A percentile compares a stretch with the other conserved stretches of the same genome.
phyloP scores from a whole-genome alignment of 2,888 invertebrate genomes.

The Salpingus planirostris region DNA sequence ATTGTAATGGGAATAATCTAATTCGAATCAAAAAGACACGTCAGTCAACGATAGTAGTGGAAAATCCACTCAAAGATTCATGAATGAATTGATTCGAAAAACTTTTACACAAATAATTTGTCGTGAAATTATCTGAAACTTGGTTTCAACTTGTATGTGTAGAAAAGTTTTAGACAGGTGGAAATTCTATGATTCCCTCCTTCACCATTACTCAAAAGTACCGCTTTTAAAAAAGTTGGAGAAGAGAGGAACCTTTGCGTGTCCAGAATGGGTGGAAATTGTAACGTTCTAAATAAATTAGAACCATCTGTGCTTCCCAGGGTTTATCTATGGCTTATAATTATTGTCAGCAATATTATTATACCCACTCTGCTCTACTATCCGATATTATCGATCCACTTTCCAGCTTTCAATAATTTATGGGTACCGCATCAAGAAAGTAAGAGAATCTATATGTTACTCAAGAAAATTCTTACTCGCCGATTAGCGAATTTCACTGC shows the following conservation, averaged over 20 bases:
- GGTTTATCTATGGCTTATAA: constrained; percentile 5
- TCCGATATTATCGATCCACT: background rate
- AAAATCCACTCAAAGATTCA: too few relatives aligned
- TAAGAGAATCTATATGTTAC: background rate
- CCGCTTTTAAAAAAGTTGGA: too few relatives aligned
- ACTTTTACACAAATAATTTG: too few relatives aligned
- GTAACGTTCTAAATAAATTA: constrained; percentile 14
- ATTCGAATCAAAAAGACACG: too few relatives aligned
- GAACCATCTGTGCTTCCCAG: constrained; percentile 22
- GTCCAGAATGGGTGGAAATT: constrained; percentile 6
- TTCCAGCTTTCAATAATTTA: background rate
- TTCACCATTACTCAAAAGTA: too few relatives aligned
- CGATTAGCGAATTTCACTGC: constrained; percentile 60
- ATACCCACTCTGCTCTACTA: background rate
- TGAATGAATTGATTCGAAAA: too few relatives aligned
- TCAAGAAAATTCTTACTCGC: background rate
- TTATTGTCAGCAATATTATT: background rate
- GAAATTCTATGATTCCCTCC: too few relatives aligned
- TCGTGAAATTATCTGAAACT: too few relatives aligned
- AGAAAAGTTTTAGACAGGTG: too few relatives aligned
- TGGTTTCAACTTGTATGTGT: too few relatives aligned
- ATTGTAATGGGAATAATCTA: too few relatives aligned
- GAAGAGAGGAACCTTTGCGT: constrained; percentile 11
- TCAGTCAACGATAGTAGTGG: too few relatives aligned
- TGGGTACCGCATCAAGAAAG: background rate